Conservation (phyloP, 2,797 vertebrate species). For the Potorous gilbertii region DNA sequence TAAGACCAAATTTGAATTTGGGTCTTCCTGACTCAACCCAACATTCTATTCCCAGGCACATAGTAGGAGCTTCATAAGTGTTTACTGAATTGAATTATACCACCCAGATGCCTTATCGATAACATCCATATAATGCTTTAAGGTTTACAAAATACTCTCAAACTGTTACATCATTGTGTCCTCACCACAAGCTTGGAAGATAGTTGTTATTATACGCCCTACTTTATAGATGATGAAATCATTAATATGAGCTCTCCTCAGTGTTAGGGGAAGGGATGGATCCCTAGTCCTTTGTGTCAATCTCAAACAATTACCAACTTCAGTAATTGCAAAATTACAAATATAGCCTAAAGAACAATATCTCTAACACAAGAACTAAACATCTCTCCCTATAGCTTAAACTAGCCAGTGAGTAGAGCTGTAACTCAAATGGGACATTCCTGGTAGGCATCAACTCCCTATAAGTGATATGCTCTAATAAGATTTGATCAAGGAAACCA, state of each 20-base stretch:
- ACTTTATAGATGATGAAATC: not conserved
- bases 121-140: not conserved
- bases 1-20: not conserved
- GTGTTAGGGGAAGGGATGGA: not conserved
- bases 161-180: not conserved
- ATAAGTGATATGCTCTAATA: not conserved
- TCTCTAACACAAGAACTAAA: not conserved
- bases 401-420: not conserved
- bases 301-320: not conserved
- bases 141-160: not conserved
- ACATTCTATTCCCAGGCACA: not conserved
- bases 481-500: not conserved
- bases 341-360: not conserved
- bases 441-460: not conserved
- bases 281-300: not conserved
- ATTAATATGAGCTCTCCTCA: not conserved
- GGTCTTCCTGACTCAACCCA: not conserved
- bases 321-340: not conserved
- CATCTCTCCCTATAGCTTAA: not conserved
- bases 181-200: not conserved
- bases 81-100: not conserved
- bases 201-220: not conserved
- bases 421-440: not conserved
- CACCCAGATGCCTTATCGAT: not conserved
- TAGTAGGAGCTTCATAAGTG: not conserved